These are phyloP conservation scores for Campylomormyrus tamandua DNA, from an alignment of 2,113 vertebrate genomes.

Conservation along the genomic window DNA sequence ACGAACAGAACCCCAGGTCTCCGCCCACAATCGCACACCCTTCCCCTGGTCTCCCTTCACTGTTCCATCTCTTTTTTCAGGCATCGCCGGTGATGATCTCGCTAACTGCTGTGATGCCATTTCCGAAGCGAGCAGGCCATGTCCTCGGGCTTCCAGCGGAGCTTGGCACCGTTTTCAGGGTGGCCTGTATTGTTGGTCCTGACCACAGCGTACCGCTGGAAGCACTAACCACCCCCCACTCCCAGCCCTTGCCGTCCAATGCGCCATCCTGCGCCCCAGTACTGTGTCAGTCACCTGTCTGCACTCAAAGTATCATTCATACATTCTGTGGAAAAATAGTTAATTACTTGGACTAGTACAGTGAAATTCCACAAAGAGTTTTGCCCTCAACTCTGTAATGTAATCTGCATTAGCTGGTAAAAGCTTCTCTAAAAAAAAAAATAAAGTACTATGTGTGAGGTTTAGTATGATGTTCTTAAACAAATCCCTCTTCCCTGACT, in stretches of 20 bases:
- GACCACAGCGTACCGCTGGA: neutral
- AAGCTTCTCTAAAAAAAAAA: neutral
- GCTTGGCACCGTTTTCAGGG: neutral
- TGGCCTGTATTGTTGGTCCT: neutral
- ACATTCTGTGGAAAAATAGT: neutral
- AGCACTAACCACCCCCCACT: too few species aligned
- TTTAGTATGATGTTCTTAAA: neutral
- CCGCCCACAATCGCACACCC: conserved; percentile 30
- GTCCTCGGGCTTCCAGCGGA: conserved; percentile 13
- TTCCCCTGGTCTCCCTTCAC: neutral
- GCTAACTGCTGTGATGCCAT: neutral
- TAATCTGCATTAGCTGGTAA: neutral
- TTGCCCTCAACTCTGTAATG: neutral
- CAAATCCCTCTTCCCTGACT: neutral
- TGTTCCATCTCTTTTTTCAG: neutral
- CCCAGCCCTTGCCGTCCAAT: neutral
- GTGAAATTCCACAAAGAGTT: neutral
- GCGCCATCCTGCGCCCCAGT: neutral
- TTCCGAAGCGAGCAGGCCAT: conserved; percentile 51
- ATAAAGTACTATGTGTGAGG: neutral
- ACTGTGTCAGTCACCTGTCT: neutral
- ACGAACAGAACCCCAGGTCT: conserved; percentile 65
- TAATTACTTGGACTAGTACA: neutral
- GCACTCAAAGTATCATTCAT: neutral
- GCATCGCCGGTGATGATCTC: conserved; percentile 45